Evolutionary conservation across 2,113 vertebrate genomes (phyloP).

Genomic region (Myotis lucifugus): DNA sequence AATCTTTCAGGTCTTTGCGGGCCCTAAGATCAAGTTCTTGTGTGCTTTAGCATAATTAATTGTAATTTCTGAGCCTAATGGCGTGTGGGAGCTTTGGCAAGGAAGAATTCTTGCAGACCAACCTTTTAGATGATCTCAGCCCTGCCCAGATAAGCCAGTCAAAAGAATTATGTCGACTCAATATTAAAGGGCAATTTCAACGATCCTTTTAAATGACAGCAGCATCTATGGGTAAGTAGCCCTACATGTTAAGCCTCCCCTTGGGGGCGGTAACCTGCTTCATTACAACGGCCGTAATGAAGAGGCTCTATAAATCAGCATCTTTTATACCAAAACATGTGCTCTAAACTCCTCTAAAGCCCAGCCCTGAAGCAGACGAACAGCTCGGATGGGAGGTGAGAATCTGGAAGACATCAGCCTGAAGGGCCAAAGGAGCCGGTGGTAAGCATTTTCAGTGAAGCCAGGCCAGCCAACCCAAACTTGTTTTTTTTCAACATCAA

Average conservation of each 20-base stretch:
- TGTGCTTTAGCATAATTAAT: too few species aligned
- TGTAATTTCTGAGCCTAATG: too few species aligned
- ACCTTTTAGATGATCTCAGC: neutral
- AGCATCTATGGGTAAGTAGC: conserved; percentile 69
- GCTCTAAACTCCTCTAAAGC: conserved; percentile 72
- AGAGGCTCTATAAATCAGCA: conserved; percentile 77
- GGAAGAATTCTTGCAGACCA: neutral
- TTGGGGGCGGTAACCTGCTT: conserved; percentile 78
- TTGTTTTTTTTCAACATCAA: conserved; percentile 60
- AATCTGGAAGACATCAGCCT: neutral
- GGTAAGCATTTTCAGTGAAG: conserved; percentile 78
- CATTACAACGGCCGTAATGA: conserved; percentile 80
- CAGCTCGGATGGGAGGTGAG: conserved; percentile 66
- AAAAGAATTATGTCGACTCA: conserved; percentile 54
- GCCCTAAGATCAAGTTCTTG: too few species aligned
- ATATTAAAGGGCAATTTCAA: conserved; percentile 73
- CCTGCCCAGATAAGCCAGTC: conserved; percentile 13
- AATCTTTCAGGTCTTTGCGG: too few species aligned
- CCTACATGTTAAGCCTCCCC: conserved; percentile 69
- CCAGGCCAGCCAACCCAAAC: conserved; percentile 70
- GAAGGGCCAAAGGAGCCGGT: conserved; percentile 71
- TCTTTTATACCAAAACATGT: conserved; percentile 79
- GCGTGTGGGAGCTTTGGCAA: too few species aligned
- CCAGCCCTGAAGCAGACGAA: conserved; percentile 65
- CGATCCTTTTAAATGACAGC: conserved; percentile 76